Evolutionary conservation across 1,140 invertebrate genomes (phyloP).

Genomic region (Drosophila leontia): DNA sequence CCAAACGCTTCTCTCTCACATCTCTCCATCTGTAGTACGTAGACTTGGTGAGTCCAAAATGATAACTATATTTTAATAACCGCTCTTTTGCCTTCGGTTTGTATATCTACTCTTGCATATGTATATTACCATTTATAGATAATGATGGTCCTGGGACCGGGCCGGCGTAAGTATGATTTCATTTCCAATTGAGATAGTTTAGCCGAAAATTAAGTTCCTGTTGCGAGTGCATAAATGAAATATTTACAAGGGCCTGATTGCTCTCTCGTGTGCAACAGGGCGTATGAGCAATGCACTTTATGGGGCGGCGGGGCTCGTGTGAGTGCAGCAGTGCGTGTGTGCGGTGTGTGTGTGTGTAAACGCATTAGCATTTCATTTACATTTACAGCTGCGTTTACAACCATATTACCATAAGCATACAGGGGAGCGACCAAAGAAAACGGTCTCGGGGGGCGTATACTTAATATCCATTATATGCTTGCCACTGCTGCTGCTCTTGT

Average conservation of each 20-base stretch:
- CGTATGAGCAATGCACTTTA: conserved; percentile 49
- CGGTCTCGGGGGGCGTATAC: conserved; percentile 56
- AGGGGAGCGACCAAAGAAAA: conserved; percentile 27
- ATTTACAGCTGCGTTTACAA: conserved; percentile 34
- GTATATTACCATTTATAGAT: conserved; percentile 15
- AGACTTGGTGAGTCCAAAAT: conserved; percentile 74
- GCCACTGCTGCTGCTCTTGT: conserved; percentile 5
- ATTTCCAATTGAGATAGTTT: conserved; percentile 64
- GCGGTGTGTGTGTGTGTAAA: conserved; percentile 14
- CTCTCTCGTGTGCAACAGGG: conserved; percentile 38
- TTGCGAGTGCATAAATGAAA: conserved; percentile 60
- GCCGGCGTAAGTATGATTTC: conserved; percentile 63
- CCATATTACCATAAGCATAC: not conserved
- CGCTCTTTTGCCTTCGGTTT: conserved; percentile 29
- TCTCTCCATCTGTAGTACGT: conserved; percentile 78
- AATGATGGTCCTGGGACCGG: conserved; percentile 9
- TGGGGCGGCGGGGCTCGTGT: not conserved
- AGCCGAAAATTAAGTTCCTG: conserved; percentile 62
- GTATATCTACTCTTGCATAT: conserved; percentile 28
- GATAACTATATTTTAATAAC: conserved; percentile 41
- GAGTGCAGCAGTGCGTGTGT: conserved; percentile 17
- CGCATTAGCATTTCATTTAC: conserved; percentile 58
- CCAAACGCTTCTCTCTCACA: conserved; percentile 70
- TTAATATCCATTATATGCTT: conserved; percentile 60
- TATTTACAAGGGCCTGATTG: conserved; percentile 46